A percentile compares a stretch with the other conserved stretches of the same genome.
These are phyloP conservation scores for Oreochromis grahami DNA, from an alignment of 2,797 vertebrate species.

Conservation along the genomic window DNA sequence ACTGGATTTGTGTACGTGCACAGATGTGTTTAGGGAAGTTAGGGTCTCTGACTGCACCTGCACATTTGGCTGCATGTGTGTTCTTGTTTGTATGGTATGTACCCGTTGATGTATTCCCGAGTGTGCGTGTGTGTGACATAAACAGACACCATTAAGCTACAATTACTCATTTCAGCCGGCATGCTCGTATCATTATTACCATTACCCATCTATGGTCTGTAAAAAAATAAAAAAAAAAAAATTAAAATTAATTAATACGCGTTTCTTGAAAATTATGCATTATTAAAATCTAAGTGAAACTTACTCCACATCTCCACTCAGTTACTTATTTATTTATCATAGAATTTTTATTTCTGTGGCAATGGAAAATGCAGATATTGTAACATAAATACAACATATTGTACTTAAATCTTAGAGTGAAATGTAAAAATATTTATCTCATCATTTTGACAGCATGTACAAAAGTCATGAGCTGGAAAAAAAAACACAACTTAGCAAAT, in stretches of 20 bases:
- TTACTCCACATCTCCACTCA: background rate
- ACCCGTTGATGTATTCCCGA: background rate
- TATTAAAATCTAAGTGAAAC: background rate
- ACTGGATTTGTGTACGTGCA: background rate
- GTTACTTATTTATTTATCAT: too few relatives aligned
- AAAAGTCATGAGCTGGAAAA: background rate
- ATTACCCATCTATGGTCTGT: background rate
- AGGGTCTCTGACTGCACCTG: constrained; percentile 16
- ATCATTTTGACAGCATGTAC: background rate
- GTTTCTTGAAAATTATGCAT: background rate
- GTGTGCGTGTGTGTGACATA: background rate
- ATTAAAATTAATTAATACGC: fast-evolving
- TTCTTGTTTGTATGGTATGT: background rate
- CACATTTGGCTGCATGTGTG: background rate
- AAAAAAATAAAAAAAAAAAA: background rate
- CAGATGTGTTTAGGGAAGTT: background rate
- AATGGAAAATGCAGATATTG: background rate
- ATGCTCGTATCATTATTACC: background rate
- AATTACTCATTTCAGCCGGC: background rate
- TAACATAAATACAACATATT: background rate
- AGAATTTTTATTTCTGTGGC: too few relatives aligned
- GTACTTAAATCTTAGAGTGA: background rate
- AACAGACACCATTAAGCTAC: background rate
- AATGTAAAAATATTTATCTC: background rate
- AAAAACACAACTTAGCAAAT: background rate